Conservation (phyloP, 2,888 invertebrate species). For the Nezara viridula region DNA sequence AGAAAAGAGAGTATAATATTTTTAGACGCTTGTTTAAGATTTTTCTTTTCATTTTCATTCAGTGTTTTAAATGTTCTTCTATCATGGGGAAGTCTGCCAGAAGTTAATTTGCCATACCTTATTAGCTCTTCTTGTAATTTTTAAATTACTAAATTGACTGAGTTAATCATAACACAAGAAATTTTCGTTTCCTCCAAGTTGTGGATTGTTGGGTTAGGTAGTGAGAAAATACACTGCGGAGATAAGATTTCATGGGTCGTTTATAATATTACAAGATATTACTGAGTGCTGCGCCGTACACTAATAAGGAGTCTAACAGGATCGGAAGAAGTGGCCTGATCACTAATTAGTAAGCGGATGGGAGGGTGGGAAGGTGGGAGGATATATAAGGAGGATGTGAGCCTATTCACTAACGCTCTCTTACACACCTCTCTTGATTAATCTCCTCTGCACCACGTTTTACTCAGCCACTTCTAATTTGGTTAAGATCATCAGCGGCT, state of each 20-base stretch:
- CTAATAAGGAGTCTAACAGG: slow-evolving; percentile 21
- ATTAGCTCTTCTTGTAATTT: no score
- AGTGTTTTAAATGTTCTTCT: no score
- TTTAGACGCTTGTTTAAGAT: no score
- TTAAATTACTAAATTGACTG: no score
- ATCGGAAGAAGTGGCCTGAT: background rate
- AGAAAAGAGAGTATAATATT: no score
- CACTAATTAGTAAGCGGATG: slow-evolving; percentile 30
- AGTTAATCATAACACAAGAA: no score
- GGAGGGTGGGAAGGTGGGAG: background rate
- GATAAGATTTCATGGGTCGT: background rate
- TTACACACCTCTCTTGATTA: slow-evolving; percentile 29
- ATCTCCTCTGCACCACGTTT: slow-evolving; percentile 7
- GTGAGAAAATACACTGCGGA: no score
- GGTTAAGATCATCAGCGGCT: background rate
- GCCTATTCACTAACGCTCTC: slow-evolving; percentile 3
- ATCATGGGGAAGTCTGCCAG: no score
- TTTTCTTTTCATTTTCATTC: no score
- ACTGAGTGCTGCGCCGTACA: background rate
- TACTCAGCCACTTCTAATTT: background rate
- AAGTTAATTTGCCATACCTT: no score
- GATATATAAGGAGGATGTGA: slow-evolving; percentile 31
- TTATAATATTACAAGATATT: background rate
- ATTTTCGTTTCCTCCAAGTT: no score
- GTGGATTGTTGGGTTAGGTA: no score